Conservation (phyloP, 2,797 vertebrate species). For the Cottoperca gobio region DNA sequence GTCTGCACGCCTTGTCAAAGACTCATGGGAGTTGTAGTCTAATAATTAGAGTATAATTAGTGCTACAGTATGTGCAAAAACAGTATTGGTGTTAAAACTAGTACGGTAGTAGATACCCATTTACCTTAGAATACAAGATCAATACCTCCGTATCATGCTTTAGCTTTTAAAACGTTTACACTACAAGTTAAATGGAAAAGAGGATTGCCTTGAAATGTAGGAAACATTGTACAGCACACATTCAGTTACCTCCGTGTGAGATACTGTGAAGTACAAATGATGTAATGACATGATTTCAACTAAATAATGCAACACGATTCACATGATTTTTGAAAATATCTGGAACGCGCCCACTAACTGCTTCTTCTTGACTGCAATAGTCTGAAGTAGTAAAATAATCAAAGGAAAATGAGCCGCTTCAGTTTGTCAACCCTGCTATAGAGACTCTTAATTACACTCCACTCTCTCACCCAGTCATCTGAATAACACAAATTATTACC, state of each 20-base stretch:
- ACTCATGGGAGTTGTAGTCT: neutral
- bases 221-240: conserved; percentile 10
- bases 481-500: conserved; percentile 51
- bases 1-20: neutral
- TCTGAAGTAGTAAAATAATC: conserved; percentile 8
- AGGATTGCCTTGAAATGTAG: neutral
- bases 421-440: conserved; percentile 17
- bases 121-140: neutral
- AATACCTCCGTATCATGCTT: neutral
- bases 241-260: neutral
- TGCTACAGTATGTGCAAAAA: neutral
- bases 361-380: conserved; percentile 1
- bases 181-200: no score
- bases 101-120: neutral
- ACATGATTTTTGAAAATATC: conserved; percentile 11
- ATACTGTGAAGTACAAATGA: neutral
- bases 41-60: neutral
- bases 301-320: conserved; percentile 1
- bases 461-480: conserved; percentile 29
- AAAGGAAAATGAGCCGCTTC: conserved; percentile 32
- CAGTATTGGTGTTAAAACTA: neutral
- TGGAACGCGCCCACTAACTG: neutral
- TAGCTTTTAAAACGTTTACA: no score
- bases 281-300: neutral
- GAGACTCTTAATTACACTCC: conserved; percentile 49